Evolutionary conservation across 1,140 invertebrate species (phyloP), one percentile per base, ranked within the genome.

Genomic region (Nebria ingens): DNA sequence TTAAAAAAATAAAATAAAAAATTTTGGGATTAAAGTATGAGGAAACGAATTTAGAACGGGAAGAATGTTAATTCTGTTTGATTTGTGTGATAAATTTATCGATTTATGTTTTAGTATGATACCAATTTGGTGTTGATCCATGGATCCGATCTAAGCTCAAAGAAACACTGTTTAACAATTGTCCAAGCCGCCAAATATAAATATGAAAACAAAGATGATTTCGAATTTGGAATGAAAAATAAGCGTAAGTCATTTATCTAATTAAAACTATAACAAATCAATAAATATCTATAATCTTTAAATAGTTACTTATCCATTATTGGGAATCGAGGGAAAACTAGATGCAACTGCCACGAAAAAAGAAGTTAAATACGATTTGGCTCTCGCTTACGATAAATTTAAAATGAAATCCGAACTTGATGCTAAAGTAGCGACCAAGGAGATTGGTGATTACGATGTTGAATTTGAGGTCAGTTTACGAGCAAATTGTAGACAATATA

Each of bases 81-180:
- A n/a, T n/a, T n/a, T n/a, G n/a, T n/a, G n/a, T n/a, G n/a, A n/a
- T n/a, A n/a, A n/a, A n/a, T n/a, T n/a, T n/a, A n/a, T n/a, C n/a
- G n/a, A n/a, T n/a, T n/a, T n/a, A n/a, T n/a, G n/a, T n/a, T n/a
- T n/a, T n/a, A n/a, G 0, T 60, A 67, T 2, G 62, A 74, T 2
- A 59, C 61, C 34, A 79, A 77, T 29, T 71, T 86, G 1, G 69
- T 78, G 12, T 58, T 87, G 2, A 68, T 77, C 19, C 82, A 86
- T 62, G 83, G 84, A 6, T 63, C 71, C 0, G 82, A 86, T 65
- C 70, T 79, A 4, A 75, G 76, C 11, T 79, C 78, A 6, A 71
- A 77, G 50, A 62, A 68, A 1, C 77, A 80, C 53, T 72, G 77
- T 1, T 56, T 86, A 0, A 74, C 62, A 9, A 1, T 71, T 12